Evolutionary conservation across 2,888 invertebrate genomes (phyloP), one percentile per base, ranked within the genome.

Genomic region (Pterostichus madidus): DNA sequence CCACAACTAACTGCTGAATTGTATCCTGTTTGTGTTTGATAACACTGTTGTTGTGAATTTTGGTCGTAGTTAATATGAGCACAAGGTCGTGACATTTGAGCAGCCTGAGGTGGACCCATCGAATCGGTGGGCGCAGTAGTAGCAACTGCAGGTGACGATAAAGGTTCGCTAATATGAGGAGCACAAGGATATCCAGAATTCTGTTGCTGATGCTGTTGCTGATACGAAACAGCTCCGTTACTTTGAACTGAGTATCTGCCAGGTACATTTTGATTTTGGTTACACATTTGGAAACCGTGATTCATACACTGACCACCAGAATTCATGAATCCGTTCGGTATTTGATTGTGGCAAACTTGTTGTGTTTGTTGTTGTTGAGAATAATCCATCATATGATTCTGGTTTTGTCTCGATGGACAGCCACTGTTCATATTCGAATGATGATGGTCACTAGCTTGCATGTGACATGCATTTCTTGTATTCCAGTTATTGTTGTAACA

Each of bases 101-200:
- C 89, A 76, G 88, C 88, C 85, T 89, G 90, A 8, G 88, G 88
- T 59, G 86, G 86, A 10, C 85, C 88, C 85, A 88, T 86, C 73
- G 87, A 85, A 17, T 88, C 88, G 13, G 85, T 85, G 0, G 89
- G 89, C 5, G 89, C 89, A 4, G 89, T 88, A 8, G 89, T 87
- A 10, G 88, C 89, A 85, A 88, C 88, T 1, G 88, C 89, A 5
- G 89, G 89, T 3, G 90, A 89, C 5, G 88, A 85, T 80, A 89
- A 85, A 0, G 89, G 89, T 84, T 88, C 87, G 44, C 85, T 85
- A 80, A 86, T 84, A 78, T 86, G 87, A 24, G 84, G 83, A 11
- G 78, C 75, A 80, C 87, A 88, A 71, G 86, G 87, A 79, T 87
- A 88, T 0, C 84, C 85, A 0, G 85, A 83, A 82, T 84, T 85